A percentile compares a stretch with the other conserved stretches of the same genome.
Conservation (phyloP, 2,113 vertebrate species). For the Pollachius pollachius region DNA sequence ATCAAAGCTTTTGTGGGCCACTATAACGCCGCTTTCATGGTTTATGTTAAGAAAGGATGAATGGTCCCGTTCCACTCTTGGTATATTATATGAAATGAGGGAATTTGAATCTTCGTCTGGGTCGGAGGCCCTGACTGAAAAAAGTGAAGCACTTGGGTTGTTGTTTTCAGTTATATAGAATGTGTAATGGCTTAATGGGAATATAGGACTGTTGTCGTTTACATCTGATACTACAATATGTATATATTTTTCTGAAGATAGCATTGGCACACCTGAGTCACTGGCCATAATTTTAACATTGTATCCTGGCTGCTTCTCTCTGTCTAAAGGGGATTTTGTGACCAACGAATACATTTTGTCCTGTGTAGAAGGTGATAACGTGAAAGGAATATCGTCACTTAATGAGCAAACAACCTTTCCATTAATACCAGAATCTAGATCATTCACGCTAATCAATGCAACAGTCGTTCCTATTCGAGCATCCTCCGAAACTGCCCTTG, state of each 20-base stretch:
- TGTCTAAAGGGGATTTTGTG: conserved; percentile 56
- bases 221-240: conserved; percentile 58
- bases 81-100: neutral
- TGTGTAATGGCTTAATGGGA: conserved; percentile 23
- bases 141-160: conserved; percentile 20
- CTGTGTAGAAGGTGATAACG: conserved; percentile 59
- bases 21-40: conserved; percentile 35
- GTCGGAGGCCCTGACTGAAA: conserved; percentile 28
- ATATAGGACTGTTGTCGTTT: conserved; percentile 53
- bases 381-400: conserved; percentile 50
- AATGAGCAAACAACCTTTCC: conserved; percentile 59
- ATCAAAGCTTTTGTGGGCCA: conserved; percentile 27
- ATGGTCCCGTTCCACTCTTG: neutral
- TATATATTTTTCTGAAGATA: conserved; percentile 50
- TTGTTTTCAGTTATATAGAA: conserved; percentile 45
- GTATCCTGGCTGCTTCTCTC: conserved; percentile 54
- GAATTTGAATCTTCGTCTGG: conserved; percentile 4
- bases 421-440: conserved; percentile 62
- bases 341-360: conserved; percentile 66
- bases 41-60: conserved; percentile 28
- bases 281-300: conserved; percentile 50
- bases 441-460: conserved; percentile 60
- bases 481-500: conserved; percentile 51
- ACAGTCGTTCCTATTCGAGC: conserved; percentile 54
- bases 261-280: conserved; percentile 56